Evolutionary conservation across 1,140 invertebrate species (phyloP).

Genomic region (Drosophila repletoides): DNA sequence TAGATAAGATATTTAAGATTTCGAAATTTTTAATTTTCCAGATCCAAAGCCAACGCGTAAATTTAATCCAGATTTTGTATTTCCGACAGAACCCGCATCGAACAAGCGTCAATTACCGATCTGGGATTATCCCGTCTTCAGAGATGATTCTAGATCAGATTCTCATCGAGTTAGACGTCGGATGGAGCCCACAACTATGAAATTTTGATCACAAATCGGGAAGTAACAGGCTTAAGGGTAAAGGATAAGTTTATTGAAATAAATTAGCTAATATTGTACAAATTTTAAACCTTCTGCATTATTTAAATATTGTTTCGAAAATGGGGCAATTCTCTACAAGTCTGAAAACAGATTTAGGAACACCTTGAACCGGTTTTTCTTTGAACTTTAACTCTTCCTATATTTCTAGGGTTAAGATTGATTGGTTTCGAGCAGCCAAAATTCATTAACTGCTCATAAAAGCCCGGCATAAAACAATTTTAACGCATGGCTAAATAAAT

Average conservation of each 20-base stretch:
- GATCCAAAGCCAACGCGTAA: background rate
- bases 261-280: too few species aligned
- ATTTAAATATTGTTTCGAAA: too few species aligned
- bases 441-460: conserved; percentile 14
- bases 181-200: background rate
- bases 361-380: too few species aligned
- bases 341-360: too few species aligned
- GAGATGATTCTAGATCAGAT: background rate
- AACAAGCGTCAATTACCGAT: background rate
- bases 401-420: too few species aligned
- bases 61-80: background rate
- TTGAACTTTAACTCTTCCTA: too few species aligned
- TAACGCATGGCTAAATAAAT: conserved; percentile 34
- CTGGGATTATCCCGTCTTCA: background rate
- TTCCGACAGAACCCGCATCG: background rate
- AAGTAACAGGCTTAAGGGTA: too few species aligned
- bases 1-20: background rate
- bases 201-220: too few species aligned
- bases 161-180: background rate
- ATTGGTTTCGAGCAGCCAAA: too few species aligned
- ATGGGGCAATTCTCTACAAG: too few species aligned
- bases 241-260: too few species aligned
- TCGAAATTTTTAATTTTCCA: background rate
- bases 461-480: conserved; percentile 44
- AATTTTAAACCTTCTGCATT: too few species aligned